Base-by-base conservation (phyloP, 2,888 invertebrate species). In the Rhamnusium bicolor region DNA sequence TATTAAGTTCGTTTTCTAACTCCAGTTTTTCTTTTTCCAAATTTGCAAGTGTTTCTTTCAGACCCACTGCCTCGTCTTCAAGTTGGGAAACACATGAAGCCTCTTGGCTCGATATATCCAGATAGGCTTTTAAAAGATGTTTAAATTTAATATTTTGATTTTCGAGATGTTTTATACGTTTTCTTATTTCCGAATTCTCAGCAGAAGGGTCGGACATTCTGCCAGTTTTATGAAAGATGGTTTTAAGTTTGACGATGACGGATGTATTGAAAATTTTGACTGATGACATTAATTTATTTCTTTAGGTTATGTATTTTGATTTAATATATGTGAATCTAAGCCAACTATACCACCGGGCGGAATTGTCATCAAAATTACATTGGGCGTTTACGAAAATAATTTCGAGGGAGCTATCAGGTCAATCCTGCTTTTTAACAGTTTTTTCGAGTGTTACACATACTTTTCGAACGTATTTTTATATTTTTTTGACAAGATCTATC, bases 151-250 rank as follows among this genome's bases (percentile, higher is more conserved):
- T 21, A 51, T 83, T 83, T 63, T 81, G 81, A 49, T 79, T 78
- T 73, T 82, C 79, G 4, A 82, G 75, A 53, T 82, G 80, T 53
- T 78, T 79, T 47, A 82, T 75, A 12, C 77, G 74, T 72, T 77
- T 81, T 27, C 72, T 70, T 19, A 70, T 69, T 49, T 80, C 79
- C 7, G 79, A 74, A 53, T 71, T 72, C 60, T 75, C 54, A 27
- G 18, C 18, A 1, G 8, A 14, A 5, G 0, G 19, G 18, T 67
- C 67, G 5, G 56, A 56, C 67, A 67, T 67, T 12, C 8, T 16
- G 14, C 7, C 19, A n/a, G 54, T n/a, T n/a, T n/a, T n/a, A n/a
- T n/a, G n/a, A n/a, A n/a, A n/a, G n/a, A n/a, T n/a, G n/a, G n/a
- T n/a, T n/a, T n/a, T n/a, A 1, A 18, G 3, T 10, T 10, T 7